Evolutionary conservation across 2,888 invertebrate species (phyloP).

Genomic region (Acronicta leporina): DNA sequence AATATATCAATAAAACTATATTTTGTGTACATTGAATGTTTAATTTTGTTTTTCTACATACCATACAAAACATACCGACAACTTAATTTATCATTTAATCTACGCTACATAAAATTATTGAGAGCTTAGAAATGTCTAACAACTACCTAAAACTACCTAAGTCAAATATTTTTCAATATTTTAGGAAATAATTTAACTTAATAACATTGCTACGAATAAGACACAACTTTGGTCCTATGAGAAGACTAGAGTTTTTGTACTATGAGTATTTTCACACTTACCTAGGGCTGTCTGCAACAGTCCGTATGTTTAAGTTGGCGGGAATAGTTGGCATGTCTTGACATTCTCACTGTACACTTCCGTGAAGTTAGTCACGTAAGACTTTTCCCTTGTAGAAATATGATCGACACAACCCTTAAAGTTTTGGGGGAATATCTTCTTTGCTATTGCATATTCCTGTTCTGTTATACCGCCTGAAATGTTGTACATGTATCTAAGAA

Average conservation of each 20-base stretch:
- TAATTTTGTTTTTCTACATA: conserved; percentile 75
- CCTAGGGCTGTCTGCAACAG: conserved; percentile 17
- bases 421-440: conserved; percentile 85
- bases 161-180: conserved; percentile 20
- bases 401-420: conserved; percentile 90
- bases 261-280: conserved; percentile 67
- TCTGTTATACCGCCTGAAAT: conserved; percentile 88
- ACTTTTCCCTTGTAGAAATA: conserved; percentile 80
- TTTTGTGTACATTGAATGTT: conserved; percentile 87
- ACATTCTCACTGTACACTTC: conserved; percentile 83
- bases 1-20: conserved; percentile 90
- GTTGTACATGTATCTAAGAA: too few species aligned
- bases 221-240: conserved; percentile 62
- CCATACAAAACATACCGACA: conserved; percentile 59
- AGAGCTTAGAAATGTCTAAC: conserved; percentile 3
- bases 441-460: conserved; percentile 77
- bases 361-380: conserved; percentile 72
- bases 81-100: conserved; percentile 32
- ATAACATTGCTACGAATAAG: conserved; percentile 36
- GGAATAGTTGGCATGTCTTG: conserved; percentile 83
- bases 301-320: conserved; percentile 62
- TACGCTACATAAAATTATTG: conserved; percentile 9
- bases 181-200: conserved; percentile 23
- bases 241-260: conserved; percentile 84
- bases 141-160: background rate